phyloP scores from a whole-genome alignment of 2,113 vertebrate species.

The Synodontis membranacea region DNA sequence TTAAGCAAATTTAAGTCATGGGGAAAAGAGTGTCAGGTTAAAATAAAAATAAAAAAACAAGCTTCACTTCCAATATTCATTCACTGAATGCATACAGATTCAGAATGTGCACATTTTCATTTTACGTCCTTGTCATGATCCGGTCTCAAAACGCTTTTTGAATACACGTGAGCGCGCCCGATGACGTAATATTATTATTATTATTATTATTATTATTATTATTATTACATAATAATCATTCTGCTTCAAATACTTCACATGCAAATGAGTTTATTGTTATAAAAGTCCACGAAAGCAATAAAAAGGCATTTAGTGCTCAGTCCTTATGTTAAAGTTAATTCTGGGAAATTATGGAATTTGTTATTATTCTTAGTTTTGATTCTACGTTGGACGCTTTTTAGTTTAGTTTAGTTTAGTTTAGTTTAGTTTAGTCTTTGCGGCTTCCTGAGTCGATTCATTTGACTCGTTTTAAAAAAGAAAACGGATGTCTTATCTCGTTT shows the following conservation, averaged over 20 bases:
- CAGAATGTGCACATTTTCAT: no score
- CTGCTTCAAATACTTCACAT: neutral
- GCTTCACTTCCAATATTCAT: neutral
- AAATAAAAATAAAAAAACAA: neutral
- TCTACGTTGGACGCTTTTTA: neutral
- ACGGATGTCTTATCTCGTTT: neutral
- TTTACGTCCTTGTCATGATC: neutral
- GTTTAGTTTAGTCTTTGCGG: no score
- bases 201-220: no score
- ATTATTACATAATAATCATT: neutral
- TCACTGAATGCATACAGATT: no score
- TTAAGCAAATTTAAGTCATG: no score
- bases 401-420: neutral
- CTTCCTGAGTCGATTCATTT: neutral
- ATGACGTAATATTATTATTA: no score
- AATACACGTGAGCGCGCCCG: no score
- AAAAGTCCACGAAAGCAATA: neutral
- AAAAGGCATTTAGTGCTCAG: neutral
- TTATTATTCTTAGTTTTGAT: neutral
- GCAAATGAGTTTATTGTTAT: neutral
- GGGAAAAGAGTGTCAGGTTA: no score
- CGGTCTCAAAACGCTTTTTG: neutral
- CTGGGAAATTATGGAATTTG: neutral
- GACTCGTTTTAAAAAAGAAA: neutral
- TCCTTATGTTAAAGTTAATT: neutral